phyloP scores from a whole-genome alignment of 2,113 vertebrate species.

The Cynopterus brachyotis region DNA sequence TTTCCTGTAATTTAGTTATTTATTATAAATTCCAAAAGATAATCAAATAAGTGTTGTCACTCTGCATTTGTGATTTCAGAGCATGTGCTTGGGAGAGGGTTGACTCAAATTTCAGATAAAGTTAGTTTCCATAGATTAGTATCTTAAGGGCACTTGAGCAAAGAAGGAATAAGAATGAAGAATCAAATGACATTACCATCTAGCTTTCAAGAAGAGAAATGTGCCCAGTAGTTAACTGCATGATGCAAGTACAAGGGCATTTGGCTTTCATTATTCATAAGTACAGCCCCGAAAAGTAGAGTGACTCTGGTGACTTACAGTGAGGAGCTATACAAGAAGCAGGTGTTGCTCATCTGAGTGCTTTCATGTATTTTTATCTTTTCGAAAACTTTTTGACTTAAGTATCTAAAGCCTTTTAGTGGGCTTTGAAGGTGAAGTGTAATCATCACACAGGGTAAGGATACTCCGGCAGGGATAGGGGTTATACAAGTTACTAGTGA shows the following conservation, averaged over 20 bases:
- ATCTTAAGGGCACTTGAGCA: background rate
- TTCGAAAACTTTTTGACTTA: background rate
- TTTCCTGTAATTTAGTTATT: background rate
- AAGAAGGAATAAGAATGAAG: background rate
- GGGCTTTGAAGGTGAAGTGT: background rate
- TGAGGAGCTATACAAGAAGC: background rate
- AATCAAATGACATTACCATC: background rate
- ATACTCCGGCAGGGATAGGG: background rate
- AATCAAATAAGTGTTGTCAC: background rate
- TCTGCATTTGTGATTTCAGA: background rate
- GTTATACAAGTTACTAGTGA: background rate
- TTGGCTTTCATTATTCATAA: background rate
- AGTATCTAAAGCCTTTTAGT: background rate
- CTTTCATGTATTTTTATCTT: background rate
- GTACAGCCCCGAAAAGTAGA: background rate
- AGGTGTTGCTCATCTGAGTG: background rate
- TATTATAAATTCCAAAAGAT: background rate
- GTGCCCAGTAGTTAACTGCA: background rate
- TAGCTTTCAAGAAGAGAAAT: background rate
- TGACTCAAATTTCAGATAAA: background rate
- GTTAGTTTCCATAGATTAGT: background rate
- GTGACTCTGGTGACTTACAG: background rate
- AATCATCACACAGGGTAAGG: background rate
- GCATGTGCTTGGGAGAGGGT: background rate
- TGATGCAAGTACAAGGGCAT: fast-evolving